Evolutionary conservation across 92 coral and sea anemone species (phyloP).

Genomic region (Phenganax stokvisi): DNA sequence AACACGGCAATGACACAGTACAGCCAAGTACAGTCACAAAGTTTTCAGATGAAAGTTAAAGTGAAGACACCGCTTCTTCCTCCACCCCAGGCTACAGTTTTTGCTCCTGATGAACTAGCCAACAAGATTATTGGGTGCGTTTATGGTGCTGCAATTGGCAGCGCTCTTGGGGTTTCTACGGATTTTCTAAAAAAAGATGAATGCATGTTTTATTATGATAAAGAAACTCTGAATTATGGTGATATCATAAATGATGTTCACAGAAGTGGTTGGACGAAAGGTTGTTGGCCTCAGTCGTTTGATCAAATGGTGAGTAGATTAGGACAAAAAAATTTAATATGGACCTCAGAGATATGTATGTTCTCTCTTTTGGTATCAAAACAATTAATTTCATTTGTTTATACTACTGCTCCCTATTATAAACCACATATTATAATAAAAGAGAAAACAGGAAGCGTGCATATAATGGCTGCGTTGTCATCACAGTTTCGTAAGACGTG

Average conservation of each 20-base stretch:
- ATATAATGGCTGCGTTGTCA: too few relatives aligned
- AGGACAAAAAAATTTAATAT: neutral
- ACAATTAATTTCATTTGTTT: too few relatives aligned
- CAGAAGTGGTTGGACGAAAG: slow-evolving; percentile 75
- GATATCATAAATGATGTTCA: slow-evolving; percentile 77
- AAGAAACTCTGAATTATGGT: slow-evolving; percentile 51
- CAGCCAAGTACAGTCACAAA: slow-evolving; percentile 79
- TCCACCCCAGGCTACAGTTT: slow-evolving; percentile 63
- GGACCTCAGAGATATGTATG: neutral
- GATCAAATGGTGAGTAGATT: slow-evolving; percentile 75
- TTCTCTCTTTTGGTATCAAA: too few relatives aligned
- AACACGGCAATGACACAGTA: slow-evolving; percentile 92
- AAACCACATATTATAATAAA: too few relatives aligned
- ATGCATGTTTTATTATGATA: slow-evolving; percentile 75
- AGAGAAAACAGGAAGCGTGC: too few relatives aligned
- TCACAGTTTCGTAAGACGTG: too few relatives aligned
- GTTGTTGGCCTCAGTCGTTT: slow-evolving; percentile 94
- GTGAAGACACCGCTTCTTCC: slow-evolving; percentile 85
- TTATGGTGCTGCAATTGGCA: slow-evolving; percentile 95
- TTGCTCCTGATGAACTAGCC: slow-evolving; percentile 93
- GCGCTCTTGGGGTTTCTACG: slow-evolving; percentile 85
- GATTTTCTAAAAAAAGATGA: slow-evolving; percentile 89
- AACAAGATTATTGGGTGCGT: slow-evolving; percentile 88
- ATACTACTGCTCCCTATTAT: too few relatives aligned
- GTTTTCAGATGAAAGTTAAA: slow-evolving; percentile 63